Base-by-base conservation (phyloP, 2,797 vertebrate species). In the Lateolabrax maculatus region DNA sequence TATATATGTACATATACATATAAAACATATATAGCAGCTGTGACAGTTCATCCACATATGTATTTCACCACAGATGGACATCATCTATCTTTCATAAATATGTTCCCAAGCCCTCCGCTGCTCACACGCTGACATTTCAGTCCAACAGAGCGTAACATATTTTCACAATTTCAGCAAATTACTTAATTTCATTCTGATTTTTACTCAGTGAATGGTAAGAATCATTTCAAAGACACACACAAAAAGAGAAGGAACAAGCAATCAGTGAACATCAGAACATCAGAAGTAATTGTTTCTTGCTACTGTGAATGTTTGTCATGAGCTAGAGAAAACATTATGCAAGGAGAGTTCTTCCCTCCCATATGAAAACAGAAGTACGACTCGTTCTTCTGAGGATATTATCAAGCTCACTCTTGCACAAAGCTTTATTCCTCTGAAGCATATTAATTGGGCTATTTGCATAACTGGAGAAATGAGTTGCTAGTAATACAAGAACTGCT, bases 361-460 rank as follows among this genome's bases (percentile, higher is more conserved):
- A 43, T 74, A 48, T 41, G 41, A 63, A 52, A 66, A 79, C 75
- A 77, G 53, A 86, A 71, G 65, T 7, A 80, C 52, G 29, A 53
- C 73, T 85, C 53, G 4, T 72, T 86, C 67, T 74, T 80, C 61
- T 71, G 71, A 83, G 25, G 58, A 71, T 52, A n/a, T 80, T 52
- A 55, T 36, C 48, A 56, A 69, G 68, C 76, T 84, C 61, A 78
- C 49, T 81, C 78, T 68, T 82, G 77, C 15, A 75, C 51, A 77
- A 68, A 79, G 69, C 49, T 34, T 62, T 36, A 68, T 81, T 85
- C 77, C 66, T 29, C 71, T 65, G 52, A 83, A 79, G 80, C 67
- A 89, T 76, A 86, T 87, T 87, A 86, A 89, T 81, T 89, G 62
- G 76, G 53, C 39, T 37, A 90, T 90, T 91, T 91, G 86, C 89